phyloP scores from a whole-genome alignment of 2,888 invertebrate genomes.

The Tipula unca region DNA sequence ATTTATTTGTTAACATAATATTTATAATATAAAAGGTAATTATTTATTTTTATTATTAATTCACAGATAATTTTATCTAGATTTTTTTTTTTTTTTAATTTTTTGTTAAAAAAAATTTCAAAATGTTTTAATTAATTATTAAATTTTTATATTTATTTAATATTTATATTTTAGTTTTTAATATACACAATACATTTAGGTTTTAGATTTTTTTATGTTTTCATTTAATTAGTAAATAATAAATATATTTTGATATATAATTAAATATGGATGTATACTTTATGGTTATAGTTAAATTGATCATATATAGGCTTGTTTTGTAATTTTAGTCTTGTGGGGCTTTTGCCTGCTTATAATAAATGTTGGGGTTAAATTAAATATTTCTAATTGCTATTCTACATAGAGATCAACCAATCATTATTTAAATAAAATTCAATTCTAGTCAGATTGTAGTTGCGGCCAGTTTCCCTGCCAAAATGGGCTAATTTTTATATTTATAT shows the following conservation, averaged over 20 bases:
- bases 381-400: too few relatives aligned
- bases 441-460: too few relatives aligned
- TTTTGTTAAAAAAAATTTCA: not conserved
- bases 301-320: too few relatives aligned
- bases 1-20: not conserved
- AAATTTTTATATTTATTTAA: not conserved
- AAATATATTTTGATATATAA: too few relatives aligned
- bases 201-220: not conserved
- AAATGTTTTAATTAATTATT: not conserved
- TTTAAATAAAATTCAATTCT: too few relatives aligned
- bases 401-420: too few relatives aligned
- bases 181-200: not conserved
- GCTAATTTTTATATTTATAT: too few relatives aligned
- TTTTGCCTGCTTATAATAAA: too few relatives aligned
- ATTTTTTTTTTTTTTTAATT: not conserved
- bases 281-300: too few relatives aligned
- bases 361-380: too few relatives aligned
- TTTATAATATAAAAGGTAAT: not conserved
- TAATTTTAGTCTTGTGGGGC: too few relatives aligned
- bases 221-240: not conserved
- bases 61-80: not conserved
- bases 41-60: not conserved
- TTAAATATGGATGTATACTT: not conserved
- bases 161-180: not conserved
- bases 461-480: too few relatives aligned